Conservation (phyloP, 2,888 invertebrate genomes). For the Drosophila pegasa region DNA sequence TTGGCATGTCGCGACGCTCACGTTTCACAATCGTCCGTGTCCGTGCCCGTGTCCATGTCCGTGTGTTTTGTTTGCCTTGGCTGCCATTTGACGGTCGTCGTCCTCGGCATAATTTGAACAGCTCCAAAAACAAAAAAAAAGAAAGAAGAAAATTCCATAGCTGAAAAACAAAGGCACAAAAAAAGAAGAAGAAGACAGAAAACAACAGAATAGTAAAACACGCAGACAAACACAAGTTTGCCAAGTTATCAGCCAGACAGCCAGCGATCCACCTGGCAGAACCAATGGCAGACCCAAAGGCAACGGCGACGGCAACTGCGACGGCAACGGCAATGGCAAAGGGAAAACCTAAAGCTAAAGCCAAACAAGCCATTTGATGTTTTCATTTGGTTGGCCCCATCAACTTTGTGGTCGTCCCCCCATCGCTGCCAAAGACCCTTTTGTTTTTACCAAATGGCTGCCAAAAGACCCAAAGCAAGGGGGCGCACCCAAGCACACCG, state of each 20-base stretch:
- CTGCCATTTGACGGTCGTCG: conserved; percentile 77
- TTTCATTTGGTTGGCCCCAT: conserved; percentile 71
- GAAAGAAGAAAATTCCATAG: conserved; percentile 7
- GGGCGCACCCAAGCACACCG: conserved; percentile 51
- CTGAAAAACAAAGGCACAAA: conserved; percentile 6
- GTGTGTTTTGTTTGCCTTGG: conserved; percentile 59
- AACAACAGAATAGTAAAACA: conserved; percentile 34
- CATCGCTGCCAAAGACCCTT: conserved; percentile 38
- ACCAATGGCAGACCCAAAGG: not conserved
- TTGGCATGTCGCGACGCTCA: conserved; percentile 76
- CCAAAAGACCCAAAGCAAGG: conserved; percentile 36
- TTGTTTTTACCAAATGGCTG: conserved; percentile 53
- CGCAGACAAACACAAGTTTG: conserved; percentile 64
- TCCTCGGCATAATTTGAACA: conserved; percentile 76
- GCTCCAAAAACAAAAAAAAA: conserved; percentile 17
- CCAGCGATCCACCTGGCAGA: conserved; percentile 58
- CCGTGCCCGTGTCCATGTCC: conserved; percentile 29
- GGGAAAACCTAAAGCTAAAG: conserved; percentile 40
- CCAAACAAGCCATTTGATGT: conserved; percentile 76
- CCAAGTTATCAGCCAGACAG: conserved; percentile 74
- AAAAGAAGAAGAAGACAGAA: conserved; percentile 12
- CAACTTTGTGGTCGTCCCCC: conserved; percentile 62
- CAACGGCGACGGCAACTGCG: not conserved
- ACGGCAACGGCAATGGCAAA: conserved; percentile 1
- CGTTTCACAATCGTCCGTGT: conserved; percentile 69